Conservation (phyloP, 2,888 invertebrate genomes). For the Lasioglossum morio region DNA sequence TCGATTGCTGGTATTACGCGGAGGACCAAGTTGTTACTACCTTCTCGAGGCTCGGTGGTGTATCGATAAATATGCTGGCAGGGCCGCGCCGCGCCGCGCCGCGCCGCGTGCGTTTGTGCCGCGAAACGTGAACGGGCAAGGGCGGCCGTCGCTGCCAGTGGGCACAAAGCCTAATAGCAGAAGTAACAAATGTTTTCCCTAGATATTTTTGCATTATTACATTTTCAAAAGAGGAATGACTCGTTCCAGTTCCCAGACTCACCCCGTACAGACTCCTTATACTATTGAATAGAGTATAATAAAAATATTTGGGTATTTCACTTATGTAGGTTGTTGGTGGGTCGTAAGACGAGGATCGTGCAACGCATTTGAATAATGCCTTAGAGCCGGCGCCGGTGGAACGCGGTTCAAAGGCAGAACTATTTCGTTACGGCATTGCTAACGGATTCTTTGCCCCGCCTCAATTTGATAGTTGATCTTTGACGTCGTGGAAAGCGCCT, state of each 20-base stretch:
- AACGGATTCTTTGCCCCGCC: conserved; percentile 44
- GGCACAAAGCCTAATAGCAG: too few species aligned
- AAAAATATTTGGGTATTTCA: conserved; percentile 42
- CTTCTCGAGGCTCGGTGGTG: background rate
- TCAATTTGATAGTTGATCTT: conserved; percentile 42
- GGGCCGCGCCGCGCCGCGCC: too few species aligned
- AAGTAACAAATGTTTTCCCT: too few species aligned
- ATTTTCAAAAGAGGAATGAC: too few species aligned
- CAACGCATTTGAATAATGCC: conserved; percentile 64
- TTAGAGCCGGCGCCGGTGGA: conserved; percentile 30
- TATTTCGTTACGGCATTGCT: conserved; percentile 49
- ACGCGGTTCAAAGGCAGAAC: conserved; percentile 42
- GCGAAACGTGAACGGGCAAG: too few species aligned
- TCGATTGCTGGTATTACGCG: background rate
- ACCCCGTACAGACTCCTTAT: too few species aligned
- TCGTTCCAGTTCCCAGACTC: too few species aligned
- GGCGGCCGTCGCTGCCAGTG: too few species aligned
- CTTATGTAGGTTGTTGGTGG: background rate
- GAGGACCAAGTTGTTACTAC: background rate
- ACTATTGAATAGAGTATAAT: background rate
- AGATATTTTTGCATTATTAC: too few species aligned
- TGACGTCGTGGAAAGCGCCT: conserved; percentile 14
- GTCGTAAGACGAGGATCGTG: conserved; percentile 8
- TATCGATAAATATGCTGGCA: background rate
- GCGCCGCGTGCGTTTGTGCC: too few species aligned